Base-by-base conservation (phyloP, 2,888 invertebrate genomes). In the Tiliacea citrago region DNA sequence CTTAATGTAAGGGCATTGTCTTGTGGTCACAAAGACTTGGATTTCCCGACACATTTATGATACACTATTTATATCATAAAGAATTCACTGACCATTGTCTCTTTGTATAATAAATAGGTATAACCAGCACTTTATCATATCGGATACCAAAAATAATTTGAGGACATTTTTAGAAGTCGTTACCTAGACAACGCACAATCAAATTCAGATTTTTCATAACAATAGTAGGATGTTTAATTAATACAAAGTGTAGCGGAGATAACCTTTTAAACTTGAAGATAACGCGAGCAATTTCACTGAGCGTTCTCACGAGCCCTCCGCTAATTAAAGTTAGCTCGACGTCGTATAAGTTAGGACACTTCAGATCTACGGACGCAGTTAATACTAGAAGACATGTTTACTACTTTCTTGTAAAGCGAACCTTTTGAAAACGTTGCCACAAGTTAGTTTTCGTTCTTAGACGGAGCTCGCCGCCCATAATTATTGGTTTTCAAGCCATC, bases 241-340 rank as follows among this genome's bases (percentile, higher is more conserved):
- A 85, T 79, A 80, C 84, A 73, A 81, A 76, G 74, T 71, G 65
- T 73, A 84, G 75, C 47, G 69, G 16, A 85, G 89, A 90, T 90
- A 88, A 89, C 90, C 90, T 90, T 86, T 87, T 87, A 84, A 82
- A 85, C 81, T 84, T 58, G 24, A 47, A 86, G 87, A 90, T 90
- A 88, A 86, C 80, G 77, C 73, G 76, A 68, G 74, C 79, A 89
- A 84, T 89, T 90, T 86, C 83, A 79, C 87, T 82, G 85, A 77
- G 75, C 79, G 81, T 70, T 87, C 86, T 82, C 86, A 87, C 82
- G 84, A 86, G 62, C 63, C 68, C 68, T 78, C 60, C 66, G 72
- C 85, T 85, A 85, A 86, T 85, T 86, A 83, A 86, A 75, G 51
- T 83, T 79, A 61, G 78, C 72, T 73, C 55, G 81, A 67, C 65